A percentile compares a stretch with the other conserved stretches of the same genome.
phyloP scores from a whole-genome alignment of 2,888 invertebrate genomes.

The Strigamia maritima region DNA sequence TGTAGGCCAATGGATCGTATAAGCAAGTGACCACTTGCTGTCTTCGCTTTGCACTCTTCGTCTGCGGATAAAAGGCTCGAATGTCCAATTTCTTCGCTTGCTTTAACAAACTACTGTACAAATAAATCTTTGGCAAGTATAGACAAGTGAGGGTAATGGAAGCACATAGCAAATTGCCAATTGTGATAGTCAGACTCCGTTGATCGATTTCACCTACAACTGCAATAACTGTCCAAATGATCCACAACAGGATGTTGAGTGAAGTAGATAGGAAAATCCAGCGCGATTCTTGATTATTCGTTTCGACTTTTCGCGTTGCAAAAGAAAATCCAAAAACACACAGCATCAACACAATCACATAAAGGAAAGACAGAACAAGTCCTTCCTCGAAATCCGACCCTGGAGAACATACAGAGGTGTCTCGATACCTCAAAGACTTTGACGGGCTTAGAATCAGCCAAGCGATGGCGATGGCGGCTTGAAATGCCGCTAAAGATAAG shows the following conservation, averaged over 20 bases:
- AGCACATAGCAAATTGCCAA: slow-evolving; percentile 53
- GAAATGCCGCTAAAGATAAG: slow-evolving; percentile 48
- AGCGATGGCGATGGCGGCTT: slow-evolving; percentile 52
- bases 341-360: slow-evolving; percentile 53
- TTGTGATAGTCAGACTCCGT: slow-evolving; percentile 52
- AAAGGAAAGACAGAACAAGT: slow-evolving; percentile 52
- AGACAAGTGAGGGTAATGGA: slow-evolving; percentile 51
- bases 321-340: slow-evolving; percentile 52
- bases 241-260: slow-evolving; percentile 50
- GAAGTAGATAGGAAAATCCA: slow-evolving; percentile 53
- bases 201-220: slow-evolving; percentile 48
- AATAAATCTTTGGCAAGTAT: slow-evolving; percentile 51
- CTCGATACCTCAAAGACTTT: slow-evolving; percentile 42
- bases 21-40: background rate
- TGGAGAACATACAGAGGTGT: slow-evolving; percentile 48
- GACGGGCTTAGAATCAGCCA: slow-evolving; percentile 54
- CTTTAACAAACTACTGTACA: slow-evolving; percentile 31
- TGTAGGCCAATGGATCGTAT: slow-evolving; percentile 20
- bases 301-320: slow-evolving; percentile 50
- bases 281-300: slow-evolving; percentile 52
- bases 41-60: background rate
- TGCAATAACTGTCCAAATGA: slow-evolving; percentile 52
- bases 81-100: slow-evolving; percentile 37
- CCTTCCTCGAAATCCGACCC: slow-evolving; percentile 51
- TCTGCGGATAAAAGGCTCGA: slow-evolving; percentile 35